phyloP scores from a whole-genome alignment of 2,888 invertebrate genomes.

The Phoronis australis region DNA sequence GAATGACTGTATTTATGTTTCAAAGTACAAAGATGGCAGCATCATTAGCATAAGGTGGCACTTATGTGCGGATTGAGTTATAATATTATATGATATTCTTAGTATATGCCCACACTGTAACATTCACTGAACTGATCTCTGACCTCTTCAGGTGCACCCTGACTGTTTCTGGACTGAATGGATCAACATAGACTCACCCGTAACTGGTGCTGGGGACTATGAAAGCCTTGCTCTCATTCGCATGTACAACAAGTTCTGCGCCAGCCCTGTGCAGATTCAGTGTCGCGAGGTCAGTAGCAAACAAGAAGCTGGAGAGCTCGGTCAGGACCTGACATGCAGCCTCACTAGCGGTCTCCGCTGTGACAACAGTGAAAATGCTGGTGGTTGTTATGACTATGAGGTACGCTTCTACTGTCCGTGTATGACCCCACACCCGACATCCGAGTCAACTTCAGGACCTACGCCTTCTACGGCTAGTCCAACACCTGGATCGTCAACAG shows the following conservation, averaged over 20 bases:
- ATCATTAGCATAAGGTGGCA: too few relatives aligned
- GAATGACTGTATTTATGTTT: too few relatives aligned
- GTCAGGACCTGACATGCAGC: constrained; percentile 18
- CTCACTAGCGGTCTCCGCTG: constrained; percentile 69
- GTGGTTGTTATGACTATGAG: constrained; percentile 26
- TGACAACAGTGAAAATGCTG: constrained; percentile 27
- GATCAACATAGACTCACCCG: constrained; percentile 34
- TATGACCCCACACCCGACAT: constrained; percentile 14
- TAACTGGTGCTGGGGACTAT: constrained; percentile 25
- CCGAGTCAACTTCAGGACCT: not conserved
- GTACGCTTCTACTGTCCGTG: constrained; percentile 55
- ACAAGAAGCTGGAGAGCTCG: constrained; percentile 9
- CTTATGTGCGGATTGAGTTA: too few relatives aligned
- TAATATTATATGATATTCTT: too few relatives aligned
- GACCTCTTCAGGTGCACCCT: constrained; percentile 19
- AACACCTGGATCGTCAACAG: not conserved
- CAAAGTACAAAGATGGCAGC: too few relatives aligned
- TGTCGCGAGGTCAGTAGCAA: constrained; percentile 12
- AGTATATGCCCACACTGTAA: too few relatives aligned
- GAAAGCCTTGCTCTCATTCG: constrained; percentile 18
- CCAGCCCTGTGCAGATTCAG: constrained; percentile 13
- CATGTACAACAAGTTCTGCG: constrained; percentile 17
- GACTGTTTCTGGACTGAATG: constrained; percentile 41
- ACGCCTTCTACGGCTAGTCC: not conserved
- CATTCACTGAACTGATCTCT: too few relatives aligned